Percentiles rank a stretch among this genome's conserved stretches.
These are phyloP conservation scores for Leptonema lineaticorne DNA, from an alignment of 1,140 invertebrate species.

Conservation along the genomic window DNA sequence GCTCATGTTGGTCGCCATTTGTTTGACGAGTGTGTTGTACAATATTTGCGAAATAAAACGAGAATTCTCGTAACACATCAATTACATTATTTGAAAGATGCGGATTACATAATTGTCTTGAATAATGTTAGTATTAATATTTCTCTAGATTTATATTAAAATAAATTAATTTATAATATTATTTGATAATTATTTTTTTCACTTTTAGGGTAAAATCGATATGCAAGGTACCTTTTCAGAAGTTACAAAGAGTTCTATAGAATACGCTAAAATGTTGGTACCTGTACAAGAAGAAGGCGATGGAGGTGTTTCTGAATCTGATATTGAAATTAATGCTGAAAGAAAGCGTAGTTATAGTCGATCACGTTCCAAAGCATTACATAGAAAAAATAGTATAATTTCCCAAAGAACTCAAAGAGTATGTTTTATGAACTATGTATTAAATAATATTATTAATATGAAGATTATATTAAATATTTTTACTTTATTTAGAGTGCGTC, in stretches of 20 bases:
- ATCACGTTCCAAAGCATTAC: neutral
- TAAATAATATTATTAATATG: neutral
- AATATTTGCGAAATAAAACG: slow-evolving; percentile 58
- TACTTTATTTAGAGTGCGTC: slow-evolving; percentile 35
- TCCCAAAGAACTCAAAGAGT: slow-evolving; percentile 22
- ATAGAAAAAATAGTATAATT: slow-evolving; percentile 11
- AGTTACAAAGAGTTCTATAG: slow-evolving; percentile 59
- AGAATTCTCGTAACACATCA: slow-evolving; percentile 76
- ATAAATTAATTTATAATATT: neutral
- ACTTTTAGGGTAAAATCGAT: slow-evolving; percentile 58
- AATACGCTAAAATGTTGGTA: slow-evolving; percentile 57
- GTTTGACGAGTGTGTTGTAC: slow-evolving; percentile 62
- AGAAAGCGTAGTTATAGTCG: neutral
- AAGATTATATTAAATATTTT: neutral
- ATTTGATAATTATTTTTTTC: neutral
- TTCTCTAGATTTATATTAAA: neutral
- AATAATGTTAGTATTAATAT: slow-evolving; percentile 57
- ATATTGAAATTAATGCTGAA: neutral
- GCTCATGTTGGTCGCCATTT: slow-evolving; percentile 66
- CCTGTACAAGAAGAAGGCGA: slow-evolving; percentile 1
- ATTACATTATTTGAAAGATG: slow-evolving; percentile 68
- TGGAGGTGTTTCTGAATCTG: neutral
- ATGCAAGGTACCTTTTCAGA: slow-evolving; percentile 65
- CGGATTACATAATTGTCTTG: slow-evolving; percentile 63
- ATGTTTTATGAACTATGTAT: neutral